A percentile compares a stretch with the other conserved stretches of the same genome.
Conservation (phyloP, 2,797 vertebrate species). For the Hoplostethus atlanticus region DNA sequence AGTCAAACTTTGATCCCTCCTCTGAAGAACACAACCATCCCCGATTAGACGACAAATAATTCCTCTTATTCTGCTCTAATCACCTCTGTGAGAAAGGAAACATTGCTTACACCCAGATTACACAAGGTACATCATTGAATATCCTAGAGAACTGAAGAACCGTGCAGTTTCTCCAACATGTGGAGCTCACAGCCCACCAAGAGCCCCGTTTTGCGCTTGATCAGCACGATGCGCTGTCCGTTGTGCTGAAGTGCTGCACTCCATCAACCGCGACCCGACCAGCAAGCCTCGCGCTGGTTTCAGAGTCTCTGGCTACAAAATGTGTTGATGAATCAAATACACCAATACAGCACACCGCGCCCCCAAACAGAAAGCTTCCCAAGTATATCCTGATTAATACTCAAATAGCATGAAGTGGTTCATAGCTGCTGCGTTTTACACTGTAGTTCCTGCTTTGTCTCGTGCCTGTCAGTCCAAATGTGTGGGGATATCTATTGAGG, state of each 20-base stretch:
- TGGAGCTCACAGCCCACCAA: slow-evolving; percentile 4
- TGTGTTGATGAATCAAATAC: too few species aligned
- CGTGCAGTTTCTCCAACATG: slow-evolving; percentile 23
- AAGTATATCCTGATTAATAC: too few species aligned
- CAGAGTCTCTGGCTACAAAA: too few species aligned
- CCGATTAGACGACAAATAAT: too few species aligned
- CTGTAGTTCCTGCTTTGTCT: slow-evolving; percentile 12
- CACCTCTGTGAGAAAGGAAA: background rate
- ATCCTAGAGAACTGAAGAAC: slow-evolving; percentile 4
- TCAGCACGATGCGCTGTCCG: slow-evolving; percentile 59
- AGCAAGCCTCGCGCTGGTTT: too few species aligned
- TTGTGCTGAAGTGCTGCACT: slow-evolving; percentile 50
- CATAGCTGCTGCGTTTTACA: slow-evolving; percentile 2
- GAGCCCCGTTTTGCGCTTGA: slow-evolving; percentile 30
- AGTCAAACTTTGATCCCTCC: too few species aligned
- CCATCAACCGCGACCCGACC: slow-evolving; percentile 1
- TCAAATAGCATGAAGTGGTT: too few species aligned
- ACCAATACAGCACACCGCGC: too few species aligned
- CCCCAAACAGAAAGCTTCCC: background rate
- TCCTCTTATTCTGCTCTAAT: background rate
- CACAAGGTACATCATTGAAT: slow-evolving; percentile 23
- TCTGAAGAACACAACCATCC: too few species aligned
- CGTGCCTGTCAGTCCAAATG: slow-evolving; percentile 36
- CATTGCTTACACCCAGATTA: background rate
- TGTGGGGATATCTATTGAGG: slow-evolving; percentile 60